These are phyloP conservation scores for Deilephila elpenor DNA, from an alignment of 2,888 invertebrate species.

Conservation along the genomic window DNA sequence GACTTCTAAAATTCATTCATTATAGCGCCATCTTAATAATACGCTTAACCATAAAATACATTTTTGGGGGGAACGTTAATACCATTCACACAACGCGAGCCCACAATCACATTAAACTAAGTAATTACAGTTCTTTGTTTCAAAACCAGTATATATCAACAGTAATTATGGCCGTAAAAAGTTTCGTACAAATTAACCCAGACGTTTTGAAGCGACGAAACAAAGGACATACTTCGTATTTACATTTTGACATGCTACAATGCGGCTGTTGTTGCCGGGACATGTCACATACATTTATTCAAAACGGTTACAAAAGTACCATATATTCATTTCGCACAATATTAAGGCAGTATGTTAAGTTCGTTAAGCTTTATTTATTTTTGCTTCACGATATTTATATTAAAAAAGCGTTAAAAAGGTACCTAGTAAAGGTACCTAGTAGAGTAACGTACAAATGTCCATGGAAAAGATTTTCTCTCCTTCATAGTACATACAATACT, in stretches of 20 bases:
- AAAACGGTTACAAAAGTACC: constrained; percentile 5
- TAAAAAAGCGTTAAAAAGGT: too few relatives aligned
- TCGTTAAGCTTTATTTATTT: too few relatives aligned
- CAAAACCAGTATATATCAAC: neutral
- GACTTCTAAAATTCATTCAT: neutral
- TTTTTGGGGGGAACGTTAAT: neutral
- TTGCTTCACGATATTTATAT: too few relatives aligned
- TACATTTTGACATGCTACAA: neutral
- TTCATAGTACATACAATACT: too few relatives aligned
- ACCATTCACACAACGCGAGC: neutral
- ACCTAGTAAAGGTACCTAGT: too few relatives aligned
- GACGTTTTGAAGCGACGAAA: neutral
- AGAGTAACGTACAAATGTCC: too few relatives aligned
- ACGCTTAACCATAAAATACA: neutral
- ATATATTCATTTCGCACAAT: constrained; percentile 31
- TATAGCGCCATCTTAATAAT: neutral
- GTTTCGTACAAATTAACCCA: neutral
- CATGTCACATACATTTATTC: neutral
- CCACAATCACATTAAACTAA: neutral
- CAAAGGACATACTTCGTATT: constrained; percentile 11
- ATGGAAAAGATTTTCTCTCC: too few relatives aligned
- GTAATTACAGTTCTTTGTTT: constrained; percentile 1
- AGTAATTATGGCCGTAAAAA: neutral
- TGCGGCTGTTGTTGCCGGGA: neutral
- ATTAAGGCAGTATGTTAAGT: neutral